A percentile compares a stretch with the other conserved stretches of the same genome.
phyloP scores from a whole-genome alignment of 1,140 invertebrate genomes.

The Megalopta genalis region DNA sequence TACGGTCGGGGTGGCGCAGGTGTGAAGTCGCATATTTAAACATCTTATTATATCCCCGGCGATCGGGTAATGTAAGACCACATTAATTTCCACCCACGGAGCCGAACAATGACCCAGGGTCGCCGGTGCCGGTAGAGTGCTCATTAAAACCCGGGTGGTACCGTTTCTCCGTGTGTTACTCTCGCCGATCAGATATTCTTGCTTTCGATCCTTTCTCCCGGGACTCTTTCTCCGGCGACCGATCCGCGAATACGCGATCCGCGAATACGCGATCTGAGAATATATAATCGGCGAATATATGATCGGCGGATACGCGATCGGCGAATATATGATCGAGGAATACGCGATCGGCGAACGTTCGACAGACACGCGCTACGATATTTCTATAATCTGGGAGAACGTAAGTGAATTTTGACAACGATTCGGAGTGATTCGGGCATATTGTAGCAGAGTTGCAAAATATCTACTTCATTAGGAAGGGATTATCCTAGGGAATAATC shows the following conservation, averaged over 20 bases:
- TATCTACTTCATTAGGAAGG: too few relatives aligned
- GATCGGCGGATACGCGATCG: too few relatives aligned
- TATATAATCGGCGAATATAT: too few relatives aligned
- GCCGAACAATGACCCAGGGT: constrained; percentile 52
- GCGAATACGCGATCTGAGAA: too few relatives aligned
- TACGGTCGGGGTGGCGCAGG: constrained; percentile 46
- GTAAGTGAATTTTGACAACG: too few relatives aligned
- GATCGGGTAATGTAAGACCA: constrained; percentile 50
- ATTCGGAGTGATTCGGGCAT: too few relatives aligned
- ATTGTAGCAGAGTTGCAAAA: too few relatives aligned
- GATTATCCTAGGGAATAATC: too few relatives aligned
- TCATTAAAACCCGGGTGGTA: constrained; percentile 56
- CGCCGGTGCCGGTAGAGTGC: constrained; percentile 40
- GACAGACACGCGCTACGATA: too few relatives aligned
- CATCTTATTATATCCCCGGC: constrained; percentile 55
- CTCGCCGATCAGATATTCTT: constrained; percentile 42
- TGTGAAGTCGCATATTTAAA: constrained; percentile 60
- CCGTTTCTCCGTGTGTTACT: constrained; percentile 47
- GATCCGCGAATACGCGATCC: neutral
- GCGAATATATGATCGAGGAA: too few relatives aligned
- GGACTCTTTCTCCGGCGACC: constrained; percentile 23
- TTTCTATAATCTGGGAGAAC: too few relatives aligned
- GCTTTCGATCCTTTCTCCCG: constrained; percentile 49
- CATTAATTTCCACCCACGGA: constrained; percentile 63
- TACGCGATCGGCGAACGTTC: too few relatives aligned